phyloP scores from a whole-genome alignment of 2,113 vertebrate species.

The Rhinichthys klamathensis region DNA sequence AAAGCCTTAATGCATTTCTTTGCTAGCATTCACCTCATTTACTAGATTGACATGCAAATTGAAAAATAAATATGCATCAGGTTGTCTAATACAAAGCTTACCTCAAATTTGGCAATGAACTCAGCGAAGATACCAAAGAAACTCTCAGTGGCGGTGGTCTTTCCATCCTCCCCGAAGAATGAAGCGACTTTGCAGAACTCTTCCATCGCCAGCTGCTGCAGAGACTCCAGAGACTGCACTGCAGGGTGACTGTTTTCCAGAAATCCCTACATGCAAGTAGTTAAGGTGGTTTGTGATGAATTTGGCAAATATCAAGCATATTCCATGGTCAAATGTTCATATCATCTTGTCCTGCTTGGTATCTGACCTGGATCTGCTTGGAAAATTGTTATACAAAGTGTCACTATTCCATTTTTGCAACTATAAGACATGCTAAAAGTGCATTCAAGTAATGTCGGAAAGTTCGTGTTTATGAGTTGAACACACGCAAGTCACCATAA shows the following conservation, averaged over 20 bases:
- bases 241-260: slow-evolving; percentile 91
- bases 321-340: not conserved
- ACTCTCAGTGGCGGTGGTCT: slow-evolving; percentile 86
- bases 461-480: no score
- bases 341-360: not conserved
- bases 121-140: slow-evolving; percentile 97
- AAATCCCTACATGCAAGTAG: slow-evolving; percentile 80
- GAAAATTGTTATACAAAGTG: not conserved
- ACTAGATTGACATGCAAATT: not conserved
- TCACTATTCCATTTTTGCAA: no score
- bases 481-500: no score
- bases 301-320: not conserved
- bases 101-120: slow-evolving; percentile 96
- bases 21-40: not conserved
- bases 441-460: no score
- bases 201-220: slow-evolving; percentile 89
- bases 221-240: slow-evolving; percentile 86
- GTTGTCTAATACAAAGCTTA: slow-evolving; percentile 64
- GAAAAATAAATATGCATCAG: not conserved
- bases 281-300: slow-evolving; percentile 69
- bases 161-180: slow-evolving; percentile 93
- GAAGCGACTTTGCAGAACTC: slow-evolving; percentile 89
- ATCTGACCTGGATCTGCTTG: not conserved
- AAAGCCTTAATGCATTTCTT: not conserved
- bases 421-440: not conserved